Evolutionary conservation across 1,140 invertebrate species (phyloP), one percentile per base, ranked within the genome.

Genomic region (Maniola jurtina): DNA sequence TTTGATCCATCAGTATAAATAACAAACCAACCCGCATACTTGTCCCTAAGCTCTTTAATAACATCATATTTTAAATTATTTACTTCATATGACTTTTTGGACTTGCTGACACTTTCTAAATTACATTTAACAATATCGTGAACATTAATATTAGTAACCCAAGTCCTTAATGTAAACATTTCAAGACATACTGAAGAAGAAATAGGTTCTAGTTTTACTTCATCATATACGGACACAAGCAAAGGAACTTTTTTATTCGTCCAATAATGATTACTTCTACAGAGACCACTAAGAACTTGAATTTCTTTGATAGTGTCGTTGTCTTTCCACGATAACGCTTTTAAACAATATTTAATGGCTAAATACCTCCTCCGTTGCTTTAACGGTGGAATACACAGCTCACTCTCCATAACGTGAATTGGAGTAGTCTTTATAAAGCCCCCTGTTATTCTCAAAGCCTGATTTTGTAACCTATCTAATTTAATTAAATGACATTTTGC

Each of bases 371-470:
- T 36, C 8, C 54, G 34, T 34, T 63, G 16, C 34, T 36, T 13
- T 25, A 66, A 54, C 7, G 54, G 63, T 6, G 52, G 54, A 9
- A 66, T 25, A 58, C 38, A 42, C 8, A 65, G 45, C 34, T 70
- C 68, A 47, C 52, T 61, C 45, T 70, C 58, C 67, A 69, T 69
- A 3, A 61, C 63, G 40, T 70, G 54, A 16, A 70, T 70, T 9
- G 68, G 63, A 9, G 54, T 70, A 36, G 25, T 65, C 36, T 61
- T 64, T 15, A 70, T 60, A 65, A 73, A 73, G 13, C 68, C 64
- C 50, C 68, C 68, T 13, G 64, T 63, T 15, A 70, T 63, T 5
- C 65, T 13, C 35, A 71, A 36, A 2, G 61, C 25, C 9, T 10
- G 14, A 58, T 67, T 71, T 33, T 67, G 65, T 25, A 71, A 14